Evolutionary conservation across 1,140 invertebrate genomes (phyloP).

Genomic region (Diplogasteroides magnus): DNA sequence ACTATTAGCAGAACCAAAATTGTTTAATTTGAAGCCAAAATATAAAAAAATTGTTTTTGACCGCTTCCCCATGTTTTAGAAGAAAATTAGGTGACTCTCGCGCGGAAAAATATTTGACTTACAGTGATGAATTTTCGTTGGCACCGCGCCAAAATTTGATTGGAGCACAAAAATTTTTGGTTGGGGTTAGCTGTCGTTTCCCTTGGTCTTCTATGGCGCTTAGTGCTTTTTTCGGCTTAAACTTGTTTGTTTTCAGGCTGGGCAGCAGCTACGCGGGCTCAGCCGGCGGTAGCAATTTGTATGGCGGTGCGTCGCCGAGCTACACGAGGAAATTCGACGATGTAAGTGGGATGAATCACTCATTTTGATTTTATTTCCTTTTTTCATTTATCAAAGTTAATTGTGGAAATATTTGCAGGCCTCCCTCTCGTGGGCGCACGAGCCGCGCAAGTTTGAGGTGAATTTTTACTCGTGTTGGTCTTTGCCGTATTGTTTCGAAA

Average conservation of each 20-base stretch:
- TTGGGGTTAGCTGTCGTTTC: not conserved
- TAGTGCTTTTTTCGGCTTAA: not conserved
- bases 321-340: conserved; percentile 28
- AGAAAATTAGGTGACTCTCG: too few relatives aligned
- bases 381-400: not conserved
- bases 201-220: not conserved
- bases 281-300: conserved; percentile 2
- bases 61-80: too few relatives aligned
- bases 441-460: conserved; percentile 49
- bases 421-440: conserved; percentile 34
- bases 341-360: not conserved
- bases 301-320: conserved; percentile 13
- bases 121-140: too few relatives aligned
- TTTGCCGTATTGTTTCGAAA: too few relatives aligned
- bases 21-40: too few relatives aligned
- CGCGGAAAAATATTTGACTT: too few relatives aligned
- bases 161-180: too few relatives aligned
- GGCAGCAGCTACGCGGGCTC: not conserved
- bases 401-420: conserved; percentile 7
- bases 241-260: not conserved
- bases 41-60: too few relatives aligned
- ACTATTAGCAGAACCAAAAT: too few relatives aligned
- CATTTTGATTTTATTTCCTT: not conserved
- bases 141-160: too few relatives aligned
- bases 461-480: too few relatives aligned